Conservation (phyloP, 2,113 vertebrate species). For the Diadophis punctatus region DNA sequence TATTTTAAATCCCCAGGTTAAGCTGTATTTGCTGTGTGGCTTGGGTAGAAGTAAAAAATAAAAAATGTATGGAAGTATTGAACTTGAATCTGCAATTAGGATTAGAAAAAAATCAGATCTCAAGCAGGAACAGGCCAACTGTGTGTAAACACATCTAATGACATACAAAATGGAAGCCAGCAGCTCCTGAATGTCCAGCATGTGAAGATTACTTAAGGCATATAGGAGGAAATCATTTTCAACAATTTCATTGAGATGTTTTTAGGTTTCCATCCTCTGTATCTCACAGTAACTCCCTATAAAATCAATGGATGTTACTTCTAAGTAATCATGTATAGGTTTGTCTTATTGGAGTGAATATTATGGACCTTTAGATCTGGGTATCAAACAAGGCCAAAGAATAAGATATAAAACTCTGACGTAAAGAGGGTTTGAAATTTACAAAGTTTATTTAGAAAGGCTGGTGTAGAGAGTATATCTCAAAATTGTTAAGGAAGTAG, state of each 20-base stretch:
- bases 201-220: not conserved
- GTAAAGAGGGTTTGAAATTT: not conserved
- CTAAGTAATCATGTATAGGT: not conserved
- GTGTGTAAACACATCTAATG: not conserved
- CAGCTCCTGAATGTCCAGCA: not conserved
- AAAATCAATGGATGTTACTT: not conserved
- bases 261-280: not conserved
- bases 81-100: not conserved
- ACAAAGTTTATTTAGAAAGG: not conserved
- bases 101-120: not conserved
- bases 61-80: fast-evolving
- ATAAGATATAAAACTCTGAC: not conserved
- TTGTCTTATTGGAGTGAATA: not conserved
- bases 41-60: not conserved
- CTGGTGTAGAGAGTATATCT: fast-evolving
- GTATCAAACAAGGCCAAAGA: not conserved
- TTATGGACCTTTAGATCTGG: not conserved
- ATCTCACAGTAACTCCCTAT: not conserved
- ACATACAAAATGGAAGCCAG: not conserved
- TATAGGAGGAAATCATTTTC: too few relatives aligned
- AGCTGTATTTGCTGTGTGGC: not conserved
- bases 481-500: not conserved
- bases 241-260: not conserved
- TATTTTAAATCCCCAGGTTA: not conserved
- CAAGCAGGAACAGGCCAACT: not conserved